Evolutionary conservation across 2,113 vertebrate genomes (phyloP).

Genomic region (Plecturocebus donacophilus): DNA sequence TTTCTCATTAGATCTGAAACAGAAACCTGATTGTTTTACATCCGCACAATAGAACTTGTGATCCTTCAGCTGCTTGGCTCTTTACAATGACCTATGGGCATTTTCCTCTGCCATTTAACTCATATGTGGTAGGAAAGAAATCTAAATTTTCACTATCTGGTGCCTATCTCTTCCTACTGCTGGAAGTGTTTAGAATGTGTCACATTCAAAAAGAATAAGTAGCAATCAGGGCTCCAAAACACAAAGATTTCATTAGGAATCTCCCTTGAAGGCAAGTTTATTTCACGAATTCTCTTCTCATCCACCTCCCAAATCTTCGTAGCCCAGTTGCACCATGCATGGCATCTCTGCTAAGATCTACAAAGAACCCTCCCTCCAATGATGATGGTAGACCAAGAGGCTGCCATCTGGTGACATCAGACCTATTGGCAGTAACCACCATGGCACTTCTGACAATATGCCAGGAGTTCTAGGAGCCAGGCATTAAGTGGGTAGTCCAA

Average conservation of each 20-base stretch:
- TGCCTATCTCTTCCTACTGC: not conserved
- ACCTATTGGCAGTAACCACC: constrained; percentile 38
- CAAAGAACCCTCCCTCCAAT: not conserved
- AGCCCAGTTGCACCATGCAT: not conserved
- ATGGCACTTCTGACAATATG: constrained; percentile 23
- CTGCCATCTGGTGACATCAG: constrained; percentile 64
- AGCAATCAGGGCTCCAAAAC: not conserved
- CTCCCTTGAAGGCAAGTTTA: not conserved
- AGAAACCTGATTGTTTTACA: constrained; percentile 40
- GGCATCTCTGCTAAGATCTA: not conserved
- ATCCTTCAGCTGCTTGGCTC: constrained; percentile 38
- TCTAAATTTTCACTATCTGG: not conserved
- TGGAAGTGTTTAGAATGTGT: not conserved
- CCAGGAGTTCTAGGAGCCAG: constrained; percentile 62
- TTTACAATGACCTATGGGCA: constrained; percentile 33
- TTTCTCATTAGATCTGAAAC: constrained; percentile 39
- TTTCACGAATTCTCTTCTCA: not conserved
- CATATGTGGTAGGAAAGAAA: not conserved
- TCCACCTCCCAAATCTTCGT: not conserved
- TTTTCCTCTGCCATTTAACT: constrained; percentile 3
- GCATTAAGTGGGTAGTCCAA: constrained; percentile 57
- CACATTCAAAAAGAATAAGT: not conserved
- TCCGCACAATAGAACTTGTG: not conserved
- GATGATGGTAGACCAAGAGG: not conserved
- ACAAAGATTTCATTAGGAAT: not conserved